These are phyloP conservation scores for Protosalanx chinensis DNA, from an alignment of 2,797 vertebrate species.

Conservation along the genomic window DNA sequence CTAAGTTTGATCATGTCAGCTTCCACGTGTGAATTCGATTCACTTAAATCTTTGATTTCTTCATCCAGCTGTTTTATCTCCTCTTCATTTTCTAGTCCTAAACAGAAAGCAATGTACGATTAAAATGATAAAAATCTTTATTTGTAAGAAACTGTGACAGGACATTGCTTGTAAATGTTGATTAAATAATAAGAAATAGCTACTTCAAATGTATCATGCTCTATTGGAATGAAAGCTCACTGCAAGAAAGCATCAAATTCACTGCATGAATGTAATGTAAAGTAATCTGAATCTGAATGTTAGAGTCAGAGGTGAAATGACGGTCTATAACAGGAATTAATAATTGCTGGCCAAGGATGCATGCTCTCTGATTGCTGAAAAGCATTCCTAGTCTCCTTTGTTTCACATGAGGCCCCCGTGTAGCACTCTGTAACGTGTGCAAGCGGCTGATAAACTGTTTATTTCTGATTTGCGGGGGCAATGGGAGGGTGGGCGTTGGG, in stretches of 20 bases:
- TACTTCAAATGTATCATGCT: too few relatives aligned
- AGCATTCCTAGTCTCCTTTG: slow-evolving; percentile 36
- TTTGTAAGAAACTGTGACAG: not conserved
- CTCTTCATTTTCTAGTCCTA: slow-evolving; percentile 94
- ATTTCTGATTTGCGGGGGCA: slow-evolving; percentile 31
- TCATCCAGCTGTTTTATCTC: slow-evolving; percentile 98
- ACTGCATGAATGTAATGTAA: not conserved
- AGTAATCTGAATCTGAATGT: too few relatives aligned
- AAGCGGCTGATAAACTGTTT: slow-evolving; percentile 34
- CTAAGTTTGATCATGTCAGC: slow-evolving; percentile 98
- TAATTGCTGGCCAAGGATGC: slow-evolving; percentile 29
- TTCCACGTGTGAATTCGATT: slow-evolving; percentile 98
- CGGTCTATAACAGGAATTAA: not conserved
- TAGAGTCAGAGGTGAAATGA: not conserved
- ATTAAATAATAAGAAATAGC: not conserved
- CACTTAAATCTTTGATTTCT: slow-evolving; percentile 97
- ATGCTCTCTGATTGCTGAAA: slow-evolving; percentile 37
- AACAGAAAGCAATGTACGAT: slow-evolving; percentile 19
- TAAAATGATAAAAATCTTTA: not conserved
- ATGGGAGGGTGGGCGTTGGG: too few relatives aligned
- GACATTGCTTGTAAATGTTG: too few relatives aligned
- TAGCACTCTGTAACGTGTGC: slow-evolving; percentile 30
- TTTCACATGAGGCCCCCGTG: slow-evolving; percentile 22
- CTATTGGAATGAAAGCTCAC: too few relatives aligned
- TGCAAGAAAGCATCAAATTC: not conserved